Base-by-base conservation (phyloP, 1,140 invertebrate genomes). In the Ectropis grisescens region DNA sequence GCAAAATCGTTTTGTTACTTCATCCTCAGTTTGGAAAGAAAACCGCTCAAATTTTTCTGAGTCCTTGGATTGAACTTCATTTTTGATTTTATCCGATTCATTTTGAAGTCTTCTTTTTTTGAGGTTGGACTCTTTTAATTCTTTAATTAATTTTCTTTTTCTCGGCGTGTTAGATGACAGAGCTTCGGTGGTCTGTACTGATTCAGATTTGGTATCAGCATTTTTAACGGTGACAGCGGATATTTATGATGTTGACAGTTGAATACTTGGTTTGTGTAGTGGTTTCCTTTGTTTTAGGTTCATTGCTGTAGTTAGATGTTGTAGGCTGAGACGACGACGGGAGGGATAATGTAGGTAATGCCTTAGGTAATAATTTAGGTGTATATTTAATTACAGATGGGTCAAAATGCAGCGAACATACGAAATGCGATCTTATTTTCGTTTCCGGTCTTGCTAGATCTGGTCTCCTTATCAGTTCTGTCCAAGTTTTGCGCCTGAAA, bases 341-440 rank as follows among this genome's bases (percentile, higher is more conserved):
- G 11, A 30, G 1, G 3, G 22, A 22, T 37, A 22, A 13, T 14
- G 35, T 30, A 29, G 35, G 35, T 19, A 37, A 25, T 30, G 35
- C 35, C 2, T 31, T 23, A 31, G 16, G 33, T 26, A 9, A 10
- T 30, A 35, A 35, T 27, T 36, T 27, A 19, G 33, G 26, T 32
- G 2, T 33, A 28, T 36, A 28, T n/a, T 6, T 42, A 15, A 42
- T 42, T 9, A 27, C 29, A 10, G 40, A 42, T 5, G 13, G 5
- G 1, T 42, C 40, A 32, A 44, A 44, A 38, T 44, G 41, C 7
- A 38, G 25, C 1, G 25, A 35, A 22, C 41, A 44, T 29, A 44
- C 36, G 13, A 28, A 19, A 31, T 38, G 25, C 22, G 14, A 15
- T 26, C 19, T 35, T 25, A 7, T 11, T 25, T 44, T 38, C n/a